Percentiles rank a stretch among this genome's conserved stretches.
These are phyloP conservation scores for Borostomias antarcticus DNA, from an alignment of 2,797 vertebrate species.

Conservation along the genomic window DNA sequence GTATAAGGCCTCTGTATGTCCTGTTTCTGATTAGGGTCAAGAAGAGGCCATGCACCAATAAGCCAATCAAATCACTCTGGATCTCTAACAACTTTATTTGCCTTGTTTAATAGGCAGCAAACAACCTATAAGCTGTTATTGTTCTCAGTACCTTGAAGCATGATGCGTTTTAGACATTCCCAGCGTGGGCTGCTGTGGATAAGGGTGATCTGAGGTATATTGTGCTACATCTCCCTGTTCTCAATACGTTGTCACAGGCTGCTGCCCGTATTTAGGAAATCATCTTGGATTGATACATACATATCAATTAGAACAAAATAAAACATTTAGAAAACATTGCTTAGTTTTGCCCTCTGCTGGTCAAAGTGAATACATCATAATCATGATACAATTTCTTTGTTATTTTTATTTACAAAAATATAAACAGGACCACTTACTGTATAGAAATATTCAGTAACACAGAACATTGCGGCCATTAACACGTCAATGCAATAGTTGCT, in stretches of 20 bases:
- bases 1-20: no score
- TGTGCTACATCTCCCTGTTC: no score
- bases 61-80: background rate
- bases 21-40: no score
- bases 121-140: background rate
- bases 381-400: slow-evolving; percentile 26
- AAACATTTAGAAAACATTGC: background rate
- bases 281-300: no score
- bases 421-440: slow-evolving; percentile 57
- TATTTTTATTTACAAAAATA: slow-evolving; percentile 66
- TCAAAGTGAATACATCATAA: slow-evolving; percentile 2
- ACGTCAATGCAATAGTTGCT: slow-evolving; percentile 27
- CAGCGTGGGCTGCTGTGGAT: background rate
- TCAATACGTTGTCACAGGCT: no score
- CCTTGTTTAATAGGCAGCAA: background rate
- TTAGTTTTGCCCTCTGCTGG: slow-evolving; percentile 10
- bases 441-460: slow-evolving; percentile 38
- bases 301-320: background rate
- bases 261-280: no score
- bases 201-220: background rate
- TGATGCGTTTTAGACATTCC: background rate
- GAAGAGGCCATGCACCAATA: background rate
- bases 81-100: background rate
- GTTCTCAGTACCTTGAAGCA: background rate
- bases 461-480: slow-evolving; percentile 31